phyloP scores from a whole-genome alignment of 2,888 invertebrate species.

The Synanthedon andrenaeformis region DNA sequence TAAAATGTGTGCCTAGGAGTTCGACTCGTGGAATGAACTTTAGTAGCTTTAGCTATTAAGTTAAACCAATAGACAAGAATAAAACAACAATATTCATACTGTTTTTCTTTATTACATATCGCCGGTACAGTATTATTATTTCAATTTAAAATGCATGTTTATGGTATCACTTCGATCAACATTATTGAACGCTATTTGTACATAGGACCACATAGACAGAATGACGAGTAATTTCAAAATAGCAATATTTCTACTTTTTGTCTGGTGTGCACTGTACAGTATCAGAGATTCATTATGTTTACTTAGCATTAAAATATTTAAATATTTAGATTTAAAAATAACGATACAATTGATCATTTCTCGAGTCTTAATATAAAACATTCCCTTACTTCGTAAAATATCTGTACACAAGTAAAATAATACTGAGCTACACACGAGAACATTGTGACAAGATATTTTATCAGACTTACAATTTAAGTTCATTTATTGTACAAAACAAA shows the following conservation, averaged over 20 bases:
- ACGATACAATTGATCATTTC: too few species aligned
- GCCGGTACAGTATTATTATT: conserved; percentile 53
- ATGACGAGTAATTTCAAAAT: neutral
- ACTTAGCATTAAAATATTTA: neutral
- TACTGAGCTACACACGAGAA: conserved; percentile 9
- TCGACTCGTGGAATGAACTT: too few species aligned
- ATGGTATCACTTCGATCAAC: conserved; percentile 48
- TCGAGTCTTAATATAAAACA: neutral
- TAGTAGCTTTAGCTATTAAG: too few species aligned
- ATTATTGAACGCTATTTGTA: conserved; percentile 53
- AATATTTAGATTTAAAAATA: too few species aligned
- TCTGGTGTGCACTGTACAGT: conserved; percentile 31
- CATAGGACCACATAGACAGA: conserved; percentile 34
- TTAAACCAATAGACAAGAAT: neutral
- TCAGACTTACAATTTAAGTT: conserved; percentile 2
- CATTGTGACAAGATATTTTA: conserved; percentile 7
- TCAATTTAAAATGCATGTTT: conserved; percentile 60
- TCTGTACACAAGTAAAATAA: conserved; percentile 3
- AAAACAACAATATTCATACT: conserved; percentile 16
- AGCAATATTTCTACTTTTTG: conserved; percentile 32
- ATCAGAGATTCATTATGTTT: neutral
- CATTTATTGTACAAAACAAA: too few species aligned
- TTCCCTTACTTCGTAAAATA: neutral
- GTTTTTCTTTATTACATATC: conserved; percentile 58
- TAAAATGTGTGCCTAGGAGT: too few species aligned